These are phyloP conservation scores for Drosophila pullipes DNA, from an alignment of 2,888 invertebrate genomes.

Conservation along the genomic window DNA sequence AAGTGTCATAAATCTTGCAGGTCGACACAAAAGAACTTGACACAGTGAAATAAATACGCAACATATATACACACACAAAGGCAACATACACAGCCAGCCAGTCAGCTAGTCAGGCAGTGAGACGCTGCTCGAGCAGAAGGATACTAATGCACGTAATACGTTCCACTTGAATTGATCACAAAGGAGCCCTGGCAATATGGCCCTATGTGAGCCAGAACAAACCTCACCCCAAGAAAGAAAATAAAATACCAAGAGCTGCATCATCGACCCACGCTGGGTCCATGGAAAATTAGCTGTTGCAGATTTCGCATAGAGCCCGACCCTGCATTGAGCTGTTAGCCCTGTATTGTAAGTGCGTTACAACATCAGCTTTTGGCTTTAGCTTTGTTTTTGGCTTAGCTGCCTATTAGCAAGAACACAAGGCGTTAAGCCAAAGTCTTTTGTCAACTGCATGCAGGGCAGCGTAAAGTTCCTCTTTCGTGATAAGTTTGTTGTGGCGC, in stretches of 20 bases:
- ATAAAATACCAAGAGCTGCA: slow-evolving; percentile 27
- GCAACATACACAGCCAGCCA: slow-evolving; percentile 23
- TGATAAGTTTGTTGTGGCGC: slow-evolving; percentile 59
- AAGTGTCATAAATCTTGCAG: slow-evolving; percentile 82
- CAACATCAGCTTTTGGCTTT: neutral
- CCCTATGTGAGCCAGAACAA: slow-evolving; percentile 9
- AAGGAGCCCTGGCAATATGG: slow-evolving; percentile 46
- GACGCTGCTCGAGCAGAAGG: slow-evolving; percentile 53
- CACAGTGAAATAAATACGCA: slow-evolving; percentile 72
- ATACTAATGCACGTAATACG: slow-evolving; percentile 81
- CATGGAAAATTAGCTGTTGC: slow-evolving; percentile 22
- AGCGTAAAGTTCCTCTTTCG: slow-evolving; percentile 23
- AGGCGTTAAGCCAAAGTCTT: slow-evolving; percentile 40
- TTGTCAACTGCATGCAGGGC: slow-evolving; percentile 48
- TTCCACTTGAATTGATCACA: slow-evolving; percentile 77
- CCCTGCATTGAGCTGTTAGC: slow-evolving; percentile 14
- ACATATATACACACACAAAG: slow-evolving; percentile 29
- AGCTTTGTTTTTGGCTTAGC: slow-evolving; percentile 22
- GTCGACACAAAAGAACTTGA: slow-evolving; percentile 75
- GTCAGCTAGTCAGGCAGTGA: slow-evolving; percentile 8
- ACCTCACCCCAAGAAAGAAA: slow-evolving; percentile 9
- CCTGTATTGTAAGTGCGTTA: slow-evolving; percentile 47
- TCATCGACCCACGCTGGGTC: slow-evolving; percentile 40
- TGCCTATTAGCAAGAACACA: slow-evolving; percentile 50
- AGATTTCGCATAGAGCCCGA: slow-evolving; percentile 6